These are phyloP conservation scores for Eolophus roseicapilla DNA, from an alignment of 2,113 vertebrate genomes.

Conservation along the genomic window DNA sequence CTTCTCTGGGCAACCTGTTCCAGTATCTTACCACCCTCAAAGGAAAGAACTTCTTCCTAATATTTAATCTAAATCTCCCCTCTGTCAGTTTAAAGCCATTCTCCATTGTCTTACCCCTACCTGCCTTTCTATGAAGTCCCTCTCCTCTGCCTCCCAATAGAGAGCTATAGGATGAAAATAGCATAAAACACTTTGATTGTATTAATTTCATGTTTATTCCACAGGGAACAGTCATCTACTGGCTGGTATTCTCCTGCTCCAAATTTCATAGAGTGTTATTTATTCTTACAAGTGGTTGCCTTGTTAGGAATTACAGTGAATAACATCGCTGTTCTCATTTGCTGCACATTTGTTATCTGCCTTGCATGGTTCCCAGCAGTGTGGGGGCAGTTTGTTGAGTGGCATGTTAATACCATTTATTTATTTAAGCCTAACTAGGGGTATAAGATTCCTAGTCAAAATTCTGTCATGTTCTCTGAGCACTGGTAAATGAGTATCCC, in stretches of 20 bases:
- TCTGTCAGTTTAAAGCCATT: background rate
- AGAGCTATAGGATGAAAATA: background rate
- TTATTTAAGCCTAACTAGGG: slow-evolving; percentile 59
- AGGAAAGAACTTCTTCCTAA: background rate
- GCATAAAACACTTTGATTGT: background rate
- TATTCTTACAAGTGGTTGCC: background rate
- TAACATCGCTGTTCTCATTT: background rate
- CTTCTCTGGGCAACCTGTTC: background rate
- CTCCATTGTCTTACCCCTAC: background rate
- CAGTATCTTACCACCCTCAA: background rate
- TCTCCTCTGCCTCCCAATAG: background rate
- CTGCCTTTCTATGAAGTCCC: background rate
- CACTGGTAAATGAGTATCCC: slow-evolving; percentile 36
- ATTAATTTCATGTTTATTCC: background rate
- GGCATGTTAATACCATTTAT: slow-evolving; percentile 60
- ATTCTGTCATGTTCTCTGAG: slow-evolving; percentile 57
- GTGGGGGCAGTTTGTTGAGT: slow-evolving; percentile 44
- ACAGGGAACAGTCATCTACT: background rate
- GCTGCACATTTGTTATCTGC: slow-evolving; percentile 45
- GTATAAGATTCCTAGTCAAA: slow-evolving; percentile 63
- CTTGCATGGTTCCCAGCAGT: slow-evolving; percentile 22
- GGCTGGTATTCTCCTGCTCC: background rate
- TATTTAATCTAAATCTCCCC: background rate
- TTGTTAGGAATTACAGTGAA: background rate
- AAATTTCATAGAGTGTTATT: background rate